Evolutionary conservation across 2,113 vertebrate genomes (phyloP), one percentile per base, ranked within the genome.

Genomic region (Dascyllus trimaculatus): DNA sequence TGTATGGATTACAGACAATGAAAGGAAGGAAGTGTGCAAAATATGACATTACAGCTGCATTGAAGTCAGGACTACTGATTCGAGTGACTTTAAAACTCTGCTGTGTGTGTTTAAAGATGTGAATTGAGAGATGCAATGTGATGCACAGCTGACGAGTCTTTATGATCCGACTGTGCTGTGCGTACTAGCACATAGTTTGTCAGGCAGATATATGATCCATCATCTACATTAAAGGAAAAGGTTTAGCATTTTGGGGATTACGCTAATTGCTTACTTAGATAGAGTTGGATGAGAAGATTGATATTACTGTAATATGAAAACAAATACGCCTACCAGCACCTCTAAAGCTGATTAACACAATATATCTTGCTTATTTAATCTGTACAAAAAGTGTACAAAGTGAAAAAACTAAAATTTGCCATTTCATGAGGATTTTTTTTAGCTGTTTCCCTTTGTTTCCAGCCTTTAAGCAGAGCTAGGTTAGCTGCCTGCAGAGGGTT

Each of bases 51-150:
- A 13, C 32, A 38, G 9, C 26, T 48, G 43, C 54, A 75, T 4
- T 10, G 0, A 11, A 66, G 58, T 49, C 26, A 79, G 19, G 19
- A 59, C 5, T 32, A 56, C 43, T 17, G 24, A 56, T 52, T 13
- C 66, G 29, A 75, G 22, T 46, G n/a, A 61, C 63, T 29, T 17
- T 14, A 21, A n/a, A 29, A 43, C 21, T 57, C 10, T 29, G 24
- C 52, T 45, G 25, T 21, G 49, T 53, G 48, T 71, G 40, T 56
- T 74, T n/a, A 46, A 73, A 65, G 18, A 61, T 22, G 3, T 56
- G 24, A 58, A 53, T 40, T 54, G 14, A 58, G 40, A 4, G n/a
- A n/a, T n/a, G n/a, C 26, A 59, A 57, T 54, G 29, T 63, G 49
- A 66, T 10, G 15, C 52, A 61, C 32, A 29, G 43, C 46, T 68